A percentile compares a stretch with the other conserved stretches of the same genome.
Evolutionary conservation across 1,140 invertebrate species (phyloP).

Genomic region (Euura saliciscinereae): DNA sequence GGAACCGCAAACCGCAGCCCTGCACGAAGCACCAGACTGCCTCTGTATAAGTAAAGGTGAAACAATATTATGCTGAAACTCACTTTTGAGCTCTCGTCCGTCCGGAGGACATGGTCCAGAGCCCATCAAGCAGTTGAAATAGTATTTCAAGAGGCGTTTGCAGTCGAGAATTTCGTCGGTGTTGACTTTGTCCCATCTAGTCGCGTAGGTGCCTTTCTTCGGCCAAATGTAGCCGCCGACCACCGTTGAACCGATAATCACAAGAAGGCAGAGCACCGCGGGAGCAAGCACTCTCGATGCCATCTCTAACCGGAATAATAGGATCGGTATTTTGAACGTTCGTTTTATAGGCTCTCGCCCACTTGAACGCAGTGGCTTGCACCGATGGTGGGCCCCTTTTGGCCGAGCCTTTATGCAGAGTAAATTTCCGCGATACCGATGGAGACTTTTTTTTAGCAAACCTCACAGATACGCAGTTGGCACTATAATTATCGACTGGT

Average conservation of each 20-base stretch:
- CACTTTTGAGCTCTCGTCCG: slow-evolving; percentile 64
- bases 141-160: slow-evolving; percentile 63
- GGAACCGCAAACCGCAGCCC: slow-evolving; percentile 1
- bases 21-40: background rate
- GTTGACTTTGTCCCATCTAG: slow-evolving; percentile 63
- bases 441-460: too few species aligned
- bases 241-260: background rate
- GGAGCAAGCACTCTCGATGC: background rate
- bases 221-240: slow-evolving; percentile 26
- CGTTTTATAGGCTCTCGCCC: background rate
- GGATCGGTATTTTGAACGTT: background rate
- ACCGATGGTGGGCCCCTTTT: background rate
- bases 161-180: slow-evolving; percentile 62
- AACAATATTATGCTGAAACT: slow-evolving; percentile 37
- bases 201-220: slow-evolving; percentile 33
- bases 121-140: slow-evolving; percentile 64
- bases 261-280: background rate
- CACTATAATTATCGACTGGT: too few species aligned
- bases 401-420: background rate
- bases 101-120: slow-evolving; percentile 63
- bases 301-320: background rate
- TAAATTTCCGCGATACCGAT: background rate
- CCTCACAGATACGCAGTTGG: too few species aligned
- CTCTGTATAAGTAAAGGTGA: background rate
- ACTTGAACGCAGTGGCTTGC: background rate